Percentiles rank a stretch among this genome's conserved stretches.
phyloP scores from a whole-genome alignment of 2,888 invertebrate genomes.

The Cephus rjabovi region DNA sequence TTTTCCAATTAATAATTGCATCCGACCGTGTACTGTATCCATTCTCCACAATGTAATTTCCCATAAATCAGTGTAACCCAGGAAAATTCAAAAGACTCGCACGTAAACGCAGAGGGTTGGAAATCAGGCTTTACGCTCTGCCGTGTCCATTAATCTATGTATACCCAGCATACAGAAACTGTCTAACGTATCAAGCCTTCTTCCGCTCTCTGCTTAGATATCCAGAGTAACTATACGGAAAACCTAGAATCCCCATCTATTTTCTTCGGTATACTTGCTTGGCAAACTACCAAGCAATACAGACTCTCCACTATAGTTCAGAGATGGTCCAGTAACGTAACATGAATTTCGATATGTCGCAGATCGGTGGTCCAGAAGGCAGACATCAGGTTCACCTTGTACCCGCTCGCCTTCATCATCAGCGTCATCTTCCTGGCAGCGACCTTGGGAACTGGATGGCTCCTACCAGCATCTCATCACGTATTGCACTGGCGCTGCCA shows the following conservation, averaged over 20 bases:
- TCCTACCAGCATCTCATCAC: constrained; percentile 86
- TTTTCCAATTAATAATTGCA: neutral
- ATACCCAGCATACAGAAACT: neutral
- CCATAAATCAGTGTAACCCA: neutral
- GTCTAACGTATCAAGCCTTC: neutral
- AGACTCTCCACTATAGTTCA: neutral
- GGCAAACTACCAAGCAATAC: neutral
- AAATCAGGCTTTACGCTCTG: neutral
- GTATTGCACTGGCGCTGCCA: constrained; percentile 91
- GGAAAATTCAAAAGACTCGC: neutral
- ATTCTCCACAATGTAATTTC: neutral
- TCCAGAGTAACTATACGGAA: neutral
- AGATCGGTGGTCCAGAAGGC: constrained; percentile 39
- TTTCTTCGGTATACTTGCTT: neutral
- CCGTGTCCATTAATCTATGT: neutral
- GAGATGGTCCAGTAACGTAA: neutral
- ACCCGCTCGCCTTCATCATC: constrained; percentile 82
- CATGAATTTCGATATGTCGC: constrained; percentile 6
- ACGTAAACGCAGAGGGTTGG: neutral
- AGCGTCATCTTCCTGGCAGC: constrained; percentile 86
- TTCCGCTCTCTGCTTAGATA: neutral
- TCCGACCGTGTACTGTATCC: neutral
- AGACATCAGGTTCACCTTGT: constrained; percentile 77
- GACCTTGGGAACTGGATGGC: constrained; percentile 82
- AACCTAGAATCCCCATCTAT: neutral